Base-by-base conservation (phyloP, 2,113 vertebrate species). In the Callorhinus ursinus region DNA sequence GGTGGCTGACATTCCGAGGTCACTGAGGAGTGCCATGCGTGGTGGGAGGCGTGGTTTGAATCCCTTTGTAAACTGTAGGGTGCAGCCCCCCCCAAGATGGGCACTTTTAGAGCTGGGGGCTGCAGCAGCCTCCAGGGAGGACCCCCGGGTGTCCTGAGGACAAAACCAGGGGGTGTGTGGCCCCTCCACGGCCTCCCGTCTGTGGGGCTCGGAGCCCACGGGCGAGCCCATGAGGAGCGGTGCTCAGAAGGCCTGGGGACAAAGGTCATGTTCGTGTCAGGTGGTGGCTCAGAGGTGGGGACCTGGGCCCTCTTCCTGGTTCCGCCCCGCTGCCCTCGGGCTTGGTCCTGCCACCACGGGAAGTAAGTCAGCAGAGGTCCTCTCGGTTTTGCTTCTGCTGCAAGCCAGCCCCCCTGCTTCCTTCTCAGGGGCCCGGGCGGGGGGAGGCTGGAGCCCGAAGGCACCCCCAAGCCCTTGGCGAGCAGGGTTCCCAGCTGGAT, bases 241-340 rank as follows among this genome's bases (percentile, higher is more conserved):
- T 13, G 42, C 22, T 3, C 63, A 6, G 57, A 51, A 65, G 61
- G 21, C n/a, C 31, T 7, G 39, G 6, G 31, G 13, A 39, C 4
- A 4, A 4, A 16, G 13, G 72, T 10, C 18, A 9, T 13, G n/a
- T 28, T 9, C 10, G 15, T 5, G 61, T 39, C 63, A 12, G 65
- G 39, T 10, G 0, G 33, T 36, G 55, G 63, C 51, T 39, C 42
- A 31, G 49, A 0, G 11, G 51, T 19, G 1, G 1, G 22, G 31
- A 21, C 74, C 51, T 24, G 2, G 49, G 13, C 63, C 15, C 42
- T 33, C 46, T 80, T 94, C 84, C 74, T 7, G 16, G 67, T 33
- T 8, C 28, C 0, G 83, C 31, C 36, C 49, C 1, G 11, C 74
- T 3, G 1, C 36, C 24, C 57, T 39, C 16, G 7, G 65, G 26